phyloP scores from a whole-genome alignment of 2,113 vertebrate species.

The Turnix velox region DNA sequence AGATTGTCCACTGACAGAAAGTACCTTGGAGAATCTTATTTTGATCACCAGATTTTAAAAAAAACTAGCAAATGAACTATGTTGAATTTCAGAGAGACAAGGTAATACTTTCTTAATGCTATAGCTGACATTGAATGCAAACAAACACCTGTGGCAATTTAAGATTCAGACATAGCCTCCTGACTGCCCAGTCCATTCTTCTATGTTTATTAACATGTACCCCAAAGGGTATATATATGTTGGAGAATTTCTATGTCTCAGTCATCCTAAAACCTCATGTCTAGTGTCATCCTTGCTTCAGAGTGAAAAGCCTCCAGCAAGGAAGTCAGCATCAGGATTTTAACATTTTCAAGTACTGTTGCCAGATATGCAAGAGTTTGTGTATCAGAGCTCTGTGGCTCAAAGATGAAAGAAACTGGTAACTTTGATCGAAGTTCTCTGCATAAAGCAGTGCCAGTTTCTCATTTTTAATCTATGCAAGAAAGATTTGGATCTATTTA shows the following conservation, averaged over 20 bases:
- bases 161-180: neutral
- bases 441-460: neutral
- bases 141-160: neutral
- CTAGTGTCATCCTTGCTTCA: neutral
- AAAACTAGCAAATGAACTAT: neutral
- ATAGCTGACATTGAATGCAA: neutral
- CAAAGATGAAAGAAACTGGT: neutral
- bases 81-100: neutral
- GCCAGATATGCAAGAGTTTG: neutral
- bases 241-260: neutral
- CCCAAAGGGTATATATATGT: neutral
- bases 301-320: neutral
- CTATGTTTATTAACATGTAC: neutral
- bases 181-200: neutral
- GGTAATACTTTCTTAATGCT: neutral
- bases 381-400: neutral
- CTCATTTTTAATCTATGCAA: neutral
- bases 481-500: neutral
- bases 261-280: neutral
- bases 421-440: neutral
- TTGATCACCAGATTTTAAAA: neutral
- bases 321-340: neutral
- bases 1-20: neutral
- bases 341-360: neutral
- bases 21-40: neutral